Percentiles rank a stretch among this genome's conserved stretches.
phyloP scores from a whole-genome alignment of 1,140 invertebrate genomes.

The Cotesia chilonis region DNA sequence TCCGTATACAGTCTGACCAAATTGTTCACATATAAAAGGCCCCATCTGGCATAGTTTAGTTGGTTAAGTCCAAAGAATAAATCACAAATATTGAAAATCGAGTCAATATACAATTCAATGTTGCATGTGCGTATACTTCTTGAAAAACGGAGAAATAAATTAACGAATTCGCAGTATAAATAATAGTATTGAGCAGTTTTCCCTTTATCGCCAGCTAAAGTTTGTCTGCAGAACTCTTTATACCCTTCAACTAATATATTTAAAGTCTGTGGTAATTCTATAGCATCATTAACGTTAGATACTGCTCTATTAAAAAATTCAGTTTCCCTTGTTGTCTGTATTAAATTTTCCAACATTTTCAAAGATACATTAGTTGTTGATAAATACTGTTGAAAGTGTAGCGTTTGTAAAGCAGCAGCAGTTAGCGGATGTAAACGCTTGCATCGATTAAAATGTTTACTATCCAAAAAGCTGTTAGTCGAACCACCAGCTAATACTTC shows the following conservation, averaged over 20 bases:
- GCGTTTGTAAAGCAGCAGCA: constrained; percentile 50
- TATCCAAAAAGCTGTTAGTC: no score
- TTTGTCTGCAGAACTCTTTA: constrained; percentile 32
- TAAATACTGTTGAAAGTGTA: constrained; percentile 51
- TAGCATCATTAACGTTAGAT: constrained; percentile 18
- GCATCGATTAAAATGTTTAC: no score
- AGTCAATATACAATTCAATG: constrained; percentile 46
- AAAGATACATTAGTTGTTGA: constrained; percentile 34
- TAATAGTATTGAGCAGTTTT: constrained; percentile 52
- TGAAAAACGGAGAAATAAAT: constrained; percentile 42
- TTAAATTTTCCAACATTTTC: constrained; percentile 10
- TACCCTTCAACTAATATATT: constrained; percentile 26
- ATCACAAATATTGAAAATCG: constrained; percentile 45
- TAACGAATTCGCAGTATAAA: constrained; percentile 44
- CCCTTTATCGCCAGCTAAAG: constrained; percentile 46
- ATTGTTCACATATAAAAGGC: constrained; percentile 36
- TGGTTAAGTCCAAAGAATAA: constrained; percentile 21
- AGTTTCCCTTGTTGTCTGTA: constrained; percentile 21
- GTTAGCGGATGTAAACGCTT: constrained; percentile 57
- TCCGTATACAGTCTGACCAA: constrained; percentile 14
- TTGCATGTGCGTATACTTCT: constrained; percentile 46
- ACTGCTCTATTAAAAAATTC: background rate
- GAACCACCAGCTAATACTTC: no score
- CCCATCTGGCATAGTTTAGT: no score
- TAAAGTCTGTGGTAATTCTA: constrained; percentile 26